Conservation (phyloP, 2,797 vertebrate species). For the Sebastes trivittatus region DNA sequence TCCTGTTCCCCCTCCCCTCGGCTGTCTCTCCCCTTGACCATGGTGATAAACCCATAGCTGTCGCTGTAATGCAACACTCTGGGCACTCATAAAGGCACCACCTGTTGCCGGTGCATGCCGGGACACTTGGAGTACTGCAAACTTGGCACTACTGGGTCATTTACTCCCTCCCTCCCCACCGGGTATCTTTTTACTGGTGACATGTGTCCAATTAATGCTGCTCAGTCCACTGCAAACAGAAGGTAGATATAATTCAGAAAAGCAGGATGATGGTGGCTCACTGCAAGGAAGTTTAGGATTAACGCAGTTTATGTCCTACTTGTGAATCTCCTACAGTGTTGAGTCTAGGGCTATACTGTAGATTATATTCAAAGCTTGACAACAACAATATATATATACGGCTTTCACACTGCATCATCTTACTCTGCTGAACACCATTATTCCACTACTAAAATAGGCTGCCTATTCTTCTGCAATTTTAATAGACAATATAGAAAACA, state of each 20-base stretch:
- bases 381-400: not conserved
- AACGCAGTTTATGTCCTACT: not conserved
- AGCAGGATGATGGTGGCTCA: slow-evolving; percentile 27
- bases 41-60: slow-evolving; percentile 52
- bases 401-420: not conserved
- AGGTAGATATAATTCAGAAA: slow-evolving; percentile 27
- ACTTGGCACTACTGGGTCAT: slow-evolving; percentile 58
- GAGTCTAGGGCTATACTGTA: not conserved
- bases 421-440: not conserved
- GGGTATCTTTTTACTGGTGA: slow-evolving; percentile 56
- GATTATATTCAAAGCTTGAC: not conserved
- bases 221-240: slow-evolving; percentile 47
- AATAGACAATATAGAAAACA: not conserved
- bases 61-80: slow-evolving; percentile 56
- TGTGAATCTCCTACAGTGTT: not conserved
- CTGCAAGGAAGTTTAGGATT: slow-evolving; percentile 19
- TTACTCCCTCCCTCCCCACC: slow-evolving; percentile 11
- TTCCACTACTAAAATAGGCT: not conserved
- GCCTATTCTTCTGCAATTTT: not conserved
- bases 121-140: slow-evolving; percentile 68
- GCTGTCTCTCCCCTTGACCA: slow-evolving; percentile 25
- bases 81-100: slow-evolving; percentile 63
- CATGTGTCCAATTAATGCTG: slow-evolving; percentile 61
- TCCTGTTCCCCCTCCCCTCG: not conserved
- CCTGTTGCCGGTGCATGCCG: slow-evolving; percentile 74